Conservation (phyloP, 2,888 invertebrate species). For the Trissonchulus latispiculum region DNA sequence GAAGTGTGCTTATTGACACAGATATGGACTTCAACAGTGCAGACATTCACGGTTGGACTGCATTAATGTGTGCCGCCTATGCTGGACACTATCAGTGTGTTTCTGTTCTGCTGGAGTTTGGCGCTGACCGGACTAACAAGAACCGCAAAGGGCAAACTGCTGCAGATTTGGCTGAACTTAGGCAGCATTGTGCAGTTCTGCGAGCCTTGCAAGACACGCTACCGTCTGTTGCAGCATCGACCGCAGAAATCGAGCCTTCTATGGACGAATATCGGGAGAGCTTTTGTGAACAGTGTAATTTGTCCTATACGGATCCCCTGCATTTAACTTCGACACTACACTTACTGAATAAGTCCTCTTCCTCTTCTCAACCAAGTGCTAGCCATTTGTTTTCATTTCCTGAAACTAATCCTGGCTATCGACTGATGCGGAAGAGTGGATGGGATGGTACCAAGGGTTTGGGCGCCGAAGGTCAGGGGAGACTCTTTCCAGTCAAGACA, state of each 20-base stretch:
- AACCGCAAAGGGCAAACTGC: constrained; percentile 61
- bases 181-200: too few species aligned
- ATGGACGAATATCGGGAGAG: constrained; percentile 40
- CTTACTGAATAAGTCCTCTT: constrained; percentile 55
- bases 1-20: too few species aligned
- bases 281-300: constrained; percentile 57
- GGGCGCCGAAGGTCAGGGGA: constrained; percentile 61
- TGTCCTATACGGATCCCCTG: constrained; percentile 52
- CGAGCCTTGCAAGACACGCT: too few species aligned
- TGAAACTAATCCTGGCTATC: constrained; percentile 61
- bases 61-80: constrained; percentile 67
- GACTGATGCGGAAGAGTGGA: constrained; percentile 63
- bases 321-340: constrained; percentile 64
- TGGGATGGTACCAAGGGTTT: constrained; percentile 67
- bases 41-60: constrained; percentile 67
- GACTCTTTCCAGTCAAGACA: constrained; percentile 66
- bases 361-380: constrained; percentile 45
- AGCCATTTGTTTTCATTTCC: constrained; percentile 57
- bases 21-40: constrained; percentile 50
- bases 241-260: too few species aligned
- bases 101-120: constrained; percentile 54
- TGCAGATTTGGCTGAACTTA: constrained; percentile 55
- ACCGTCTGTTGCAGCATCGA: too few species aligned
- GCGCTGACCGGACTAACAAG: constrained; percentile 53
- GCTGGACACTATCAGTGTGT: constrained; percentile 57